These are phyloP conservation scores for Pithecia hirsuta DNA, from an alignment of 2,797 vertebrate species.

Conservation along the genomic window DNA sequence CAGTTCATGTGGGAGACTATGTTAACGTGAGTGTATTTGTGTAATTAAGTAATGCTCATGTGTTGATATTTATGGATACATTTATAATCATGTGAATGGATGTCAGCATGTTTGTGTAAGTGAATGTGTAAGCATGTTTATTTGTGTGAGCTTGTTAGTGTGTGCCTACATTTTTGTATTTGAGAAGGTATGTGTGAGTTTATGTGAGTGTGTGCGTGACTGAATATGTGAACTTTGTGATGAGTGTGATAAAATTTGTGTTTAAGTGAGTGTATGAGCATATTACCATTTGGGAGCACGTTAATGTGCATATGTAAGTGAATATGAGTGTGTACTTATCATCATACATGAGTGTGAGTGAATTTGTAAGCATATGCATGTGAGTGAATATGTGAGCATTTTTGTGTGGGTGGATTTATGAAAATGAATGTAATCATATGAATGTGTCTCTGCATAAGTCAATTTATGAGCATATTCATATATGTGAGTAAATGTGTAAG, in stretches of 20 bases:
- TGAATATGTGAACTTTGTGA: neutral
- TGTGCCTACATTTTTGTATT: neutral
- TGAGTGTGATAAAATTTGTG: neutral
- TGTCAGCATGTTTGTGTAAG: neutral
- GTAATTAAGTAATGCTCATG: neutral
- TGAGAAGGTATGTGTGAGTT: neutral
- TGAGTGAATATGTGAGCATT: neutral
- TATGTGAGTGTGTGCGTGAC: neutral
- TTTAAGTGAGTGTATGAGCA: neutral
- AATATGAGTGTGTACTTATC: neutral
- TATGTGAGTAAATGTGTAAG: neutral
- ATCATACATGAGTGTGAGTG: neutral
- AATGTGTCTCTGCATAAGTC: neutral
- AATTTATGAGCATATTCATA: neutral
- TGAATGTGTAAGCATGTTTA: neutral
- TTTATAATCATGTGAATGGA: neutral
- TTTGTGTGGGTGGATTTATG: neutral
- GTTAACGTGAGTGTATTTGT: neutral
- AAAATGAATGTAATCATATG: neutral
- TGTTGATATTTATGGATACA: neutral
- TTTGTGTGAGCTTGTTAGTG: neutral
- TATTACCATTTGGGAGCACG: neutral
- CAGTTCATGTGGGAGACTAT: neutral
- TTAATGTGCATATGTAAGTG: neutral
- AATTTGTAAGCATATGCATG: neutral